Evolutionary conservation across 2,797 vertebrate genomes (phyloP).

Genomic region (Spondyliosoma cantharus): DNA sequence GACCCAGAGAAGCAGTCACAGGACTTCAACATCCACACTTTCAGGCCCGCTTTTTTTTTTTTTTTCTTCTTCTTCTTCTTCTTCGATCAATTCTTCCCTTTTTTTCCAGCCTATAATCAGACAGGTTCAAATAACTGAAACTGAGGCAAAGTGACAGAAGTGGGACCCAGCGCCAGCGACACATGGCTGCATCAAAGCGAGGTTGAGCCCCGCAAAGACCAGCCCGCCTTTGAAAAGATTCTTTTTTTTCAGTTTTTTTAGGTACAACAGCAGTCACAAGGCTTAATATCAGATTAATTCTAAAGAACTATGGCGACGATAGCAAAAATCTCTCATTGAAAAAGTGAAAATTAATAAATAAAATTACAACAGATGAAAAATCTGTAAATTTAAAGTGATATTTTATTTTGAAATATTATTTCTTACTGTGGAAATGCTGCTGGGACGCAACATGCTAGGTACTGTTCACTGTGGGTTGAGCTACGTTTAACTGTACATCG

Average conservation of each 20-base stretch:
- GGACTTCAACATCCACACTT: slow-evolving; percentile 54
- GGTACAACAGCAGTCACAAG: slow-evolving; percentile 11
- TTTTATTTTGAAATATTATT: background rate
- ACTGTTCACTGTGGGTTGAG: background rate
- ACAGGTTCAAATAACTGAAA: slow-evolving; percentile 80
- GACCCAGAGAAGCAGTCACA: slow-evolving; percentile 72
- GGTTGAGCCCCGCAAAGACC: slow-evolving; percentile 7
- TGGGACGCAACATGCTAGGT: slow-evolving; percentile 1
- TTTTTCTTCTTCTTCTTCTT: background rate
- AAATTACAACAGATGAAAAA: background rate
- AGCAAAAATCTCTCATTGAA: background rate
- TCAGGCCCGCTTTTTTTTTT: slow-evolving; percentile 5
- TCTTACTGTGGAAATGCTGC: background rate
- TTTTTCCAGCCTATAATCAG: slow-evolving; percentile 45
- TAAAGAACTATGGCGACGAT: background rate
- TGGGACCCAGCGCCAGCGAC: slow-evolving; percentile 13
- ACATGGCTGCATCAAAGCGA: slow-evolving; percentile 33
- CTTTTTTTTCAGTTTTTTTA: background rate
- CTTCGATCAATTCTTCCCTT: slow-evolving; percentile 48
- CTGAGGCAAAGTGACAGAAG: slow-evolving; percentile 81
- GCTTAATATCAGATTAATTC: background rate
- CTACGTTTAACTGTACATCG: background rate
- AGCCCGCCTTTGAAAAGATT: background rate
- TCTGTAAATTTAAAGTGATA: background rate
- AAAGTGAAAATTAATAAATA: background rate